Evolutionary conservation across 2,888 invertebrate species (phyloP).

Genomic region (Catonia carolina): DNA sequence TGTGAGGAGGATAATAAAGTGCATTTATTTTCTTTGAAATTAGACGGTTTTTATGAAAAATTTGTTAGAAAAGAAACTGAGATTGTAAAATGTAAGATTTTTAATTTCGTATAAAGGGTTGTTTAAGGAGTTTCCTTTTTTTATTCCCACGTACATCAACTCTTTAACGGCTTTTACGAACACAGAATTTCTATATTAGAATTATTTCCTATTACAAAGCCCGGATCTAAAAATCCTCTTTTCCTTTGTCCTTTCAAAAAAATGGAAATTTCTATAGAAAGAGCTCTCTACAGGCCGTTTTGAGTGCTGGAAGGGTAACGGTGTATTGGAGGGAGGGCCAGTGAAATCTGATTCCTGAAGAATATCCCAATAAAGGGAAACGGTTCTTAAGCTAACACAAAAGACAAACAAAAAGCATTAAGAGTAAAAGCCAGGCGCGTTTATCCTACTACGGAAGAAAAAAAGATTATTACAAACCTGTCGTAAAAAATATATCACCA

Average conservation of each 20-base stretch:
- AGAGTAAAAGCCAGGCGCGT: slow-evolving; percentile 1
- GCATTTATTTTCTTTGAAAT: too few species aligned
- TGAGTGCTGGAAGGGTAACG: slow-evolving; percentile 10
- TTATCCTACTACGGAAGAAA: background rate
- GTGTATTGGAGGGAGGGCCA: background rate
- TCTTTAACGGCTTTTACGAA: slow-evolving; percentile 17
- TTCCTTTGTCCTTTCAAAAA: slow-evolving; percentile 18
- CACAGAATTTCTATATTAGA: background rate
- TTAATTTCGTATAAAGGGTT: background rate
- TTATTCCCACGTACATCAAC: slow-evolving; percentile 5
- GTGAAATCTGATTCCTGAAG: slow-evolving; percentile 12
- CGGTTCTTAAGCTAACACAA: slow-evolving; percentile 26
- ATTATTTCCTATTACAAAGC: slow-evolving; percentile 1
- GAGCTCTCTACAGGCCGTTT: slow-evolving; percentile 12
- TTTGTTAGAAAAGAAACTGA: too few species aligned
- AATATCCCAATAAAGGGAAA: slow-evolving; percentile 25
- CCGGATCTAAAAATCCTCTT: background rate
- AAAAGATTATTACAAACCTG: too few species aligned
- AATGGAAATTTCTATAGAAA: slow-evolving; percentile 17
- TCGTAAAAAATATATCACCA: too few species aligned
- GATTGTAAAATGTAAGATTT: too few species aligned
- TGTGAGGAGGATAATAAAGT: too few species aligned
- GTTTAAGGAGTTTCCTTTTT: background rate
- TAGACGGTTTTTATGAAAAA: too few species aligned
- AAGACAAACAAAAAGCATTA: slow-evolving; percentile 17